Conservation (phyloP, 2,113 vertebrate species). For the Oryzias javanicus region DNA sequence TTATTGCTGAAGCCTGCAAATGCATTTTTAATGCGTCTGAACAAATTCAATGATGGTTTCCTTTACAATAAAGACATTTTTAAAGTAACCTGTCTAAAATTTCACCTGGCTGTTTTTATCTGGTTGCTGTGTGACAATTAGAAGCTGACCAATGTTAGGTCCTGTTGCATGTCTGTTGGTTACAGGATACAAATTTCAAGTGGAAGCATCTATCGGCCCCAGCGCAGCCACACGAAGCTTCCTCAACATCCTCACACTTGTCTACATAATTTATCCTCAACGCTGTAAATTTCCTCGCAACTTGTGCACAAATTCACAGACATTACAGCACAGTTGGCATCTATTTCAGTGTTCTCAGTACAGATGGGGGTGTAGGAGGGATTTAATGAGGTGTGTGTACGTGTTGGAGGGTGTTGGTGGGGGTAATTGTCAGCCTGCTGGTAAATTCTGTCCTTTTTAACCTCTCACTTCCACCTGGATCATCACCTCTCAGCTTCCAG, state of each 20-base stretch:
- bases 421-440: slow-evolving; percentile 53
- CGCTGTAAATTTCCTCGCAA: slow-evolving; percentile 2
- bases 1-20: no score
- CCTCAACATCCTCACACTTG: not conserved
- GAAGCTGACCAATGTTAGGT: not conserved
- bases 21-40: no score
- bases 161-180: not conserved
- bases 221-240: not conserved
- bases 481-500: slow-evolving; percentile 53
- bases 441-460: slow-evolving; percentile 53
- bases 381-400: slow-evolving; percentile 46
- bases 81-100: no score
- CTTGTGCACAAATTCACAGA: slow-evolving; percentile 13
- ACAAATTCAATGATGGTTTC: no score
- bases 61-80: no score
- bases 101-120: no score
- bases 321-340: slow-evolving; percentile 29
- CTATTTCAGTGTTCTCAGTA: slow-evolving; percentile 42
- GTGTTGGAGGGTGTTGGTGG: slow-evolving; percentile 43
- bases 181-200: not conserved
- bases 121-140: not conserved
- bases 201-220: not conserved
- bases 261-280: slow-evolving; percentile 4
- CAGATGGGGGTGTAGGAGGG: slow-evolving; percentile 59
- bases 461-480: slow-evolving; percentile 57